Conservation (phyloP, 2,797 vertebrate species). For the Urosaurus nigricauda region DNA sequence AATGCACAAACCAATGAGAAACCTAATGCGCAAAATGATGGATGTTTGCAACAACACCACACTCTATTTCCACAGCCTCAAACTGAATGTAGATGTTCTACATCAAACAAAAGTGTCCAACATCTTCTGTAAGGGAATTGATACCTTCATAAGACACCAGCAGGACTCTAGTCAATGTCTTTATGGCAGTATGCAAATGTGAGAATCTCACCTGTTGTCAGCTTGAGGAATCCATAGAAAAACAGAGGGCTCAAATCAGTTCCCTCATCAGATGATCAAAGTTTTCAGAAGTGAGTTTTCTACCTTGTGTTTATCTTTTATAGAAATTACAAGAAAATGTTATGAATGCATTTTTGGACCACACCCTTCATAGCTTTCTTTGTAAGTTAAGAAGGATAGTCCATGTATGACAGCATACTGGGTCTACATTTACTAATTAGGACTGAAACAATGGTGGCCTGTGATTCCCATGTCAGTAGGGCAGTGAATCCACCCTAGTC, state of each 20-base stretch:
- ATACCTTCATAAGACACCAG: no score
- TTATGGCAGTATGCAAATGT: background rate
- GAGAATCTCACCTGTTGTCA: background rate
- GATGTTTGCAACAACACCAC: no score
- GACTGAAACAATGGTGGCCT: no score
- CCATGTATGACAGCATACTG: background rate
- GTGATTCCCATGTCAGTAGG: no score
- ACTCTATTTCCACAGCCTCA: no score
- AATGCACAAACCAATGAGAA: no score
- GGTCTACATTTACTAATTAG: background rate
- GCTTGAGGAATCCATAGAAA: background rate
- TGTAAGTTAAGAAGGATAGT: background rate
- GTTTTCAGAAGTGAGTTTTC: background rate
- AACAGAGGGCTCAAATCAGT: background rate
- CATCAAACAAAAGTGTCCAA: no score
- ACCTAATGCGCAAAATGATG: no score
- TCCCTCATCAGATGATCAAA: background rate
- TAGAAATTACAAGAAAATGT: background rate
- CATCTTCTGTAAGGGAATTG: no score
- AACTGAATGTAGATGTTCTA: no score
- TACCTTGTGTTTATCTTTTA: background rate
- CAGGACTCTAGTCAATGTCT: no score
- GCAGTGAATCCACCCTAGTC: no score
- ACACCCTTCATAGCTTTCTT: background rate
- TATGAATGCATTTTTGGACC: background rate